Conservation (phyloP, 2,113 vertebrate genomes). For the Saguinus midas region DNA sequence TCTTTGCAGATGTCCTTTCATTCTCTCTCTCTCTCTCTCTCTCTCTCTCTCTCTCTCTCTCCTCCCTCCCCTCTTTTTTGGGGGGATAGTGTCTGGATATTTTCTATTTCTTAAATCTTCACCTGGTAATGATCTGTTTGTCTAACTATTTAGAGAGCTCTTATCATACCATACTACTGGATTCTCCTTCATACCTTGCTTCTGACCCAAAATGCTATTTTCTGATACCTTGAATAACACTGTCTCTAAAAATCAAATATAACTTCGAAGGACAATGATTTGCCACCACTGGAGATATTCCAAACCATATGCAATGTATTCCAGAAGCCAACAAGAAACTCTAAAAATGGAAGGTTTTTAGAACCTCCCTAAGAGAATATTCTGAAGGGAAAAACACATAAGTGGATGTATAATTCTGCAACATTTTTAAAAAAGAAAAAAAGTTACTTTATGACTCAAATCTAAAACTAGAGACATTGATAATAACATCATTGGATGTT, state of each 20-base stretch:
- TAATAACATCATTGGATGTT: neutral
- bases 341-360: conserved; percentile 10
- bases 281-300: neutral
- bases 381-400: conserved; percentile 17
- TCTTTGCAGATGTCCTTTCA: conserved; percentile 51
- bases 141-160: conserved; percentile 44
- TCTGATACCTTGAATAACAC: conserved; percentile 36
- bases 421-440: conserved; percentile 13
- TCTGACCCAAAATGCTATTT: conserved; percentile 30
- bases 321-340: conserved; percentile 12
- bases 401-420: neutral
- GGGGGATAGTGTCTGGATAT: neutral
- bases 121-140: neutral
- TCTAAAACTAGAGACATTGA: neutral
- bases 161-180: neutral
- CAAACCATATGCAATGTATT: neutral
- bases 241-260: conserved; percentile 11
- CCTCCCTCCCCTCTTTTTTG: neutral
- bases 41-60: neutral
- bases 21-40: neutral
- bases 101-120: conserved; percentile 22
- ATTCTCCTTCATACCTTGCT: conserved; percentile 27
- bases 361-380: conserved; percentile 8
- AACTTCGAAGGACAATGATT: conserved; percentile 13
- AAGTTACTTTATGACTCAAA: neutral